Base-by-base conservation (phyloP, 1,140 invertebrate species). In the Drosophila sp. region DNA sequence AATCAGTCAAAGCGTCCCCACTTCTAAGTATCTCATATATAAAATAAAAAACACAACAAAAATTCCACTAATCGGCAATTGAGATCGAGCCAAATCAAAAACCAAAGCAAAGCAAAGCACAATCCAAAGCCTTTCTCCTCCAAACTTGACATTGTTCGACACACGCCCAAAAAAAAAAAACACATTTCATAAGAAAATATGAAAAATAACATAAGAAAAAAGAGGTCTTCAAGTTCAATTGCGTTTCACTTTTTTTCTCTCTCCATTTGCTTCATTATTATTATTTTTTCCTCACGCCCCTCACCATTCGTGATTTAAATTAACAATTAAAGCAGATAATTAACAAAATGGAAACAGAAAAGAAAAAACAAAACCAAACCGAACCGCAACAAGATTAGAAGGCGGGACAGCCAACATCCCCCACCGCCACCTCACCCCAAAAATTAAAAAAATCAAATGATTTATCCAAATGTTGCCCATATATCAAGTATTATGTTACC, bases 261-360 rank as follows among this genome's bases (percentile, higher is more conserved):
- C 17, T 29, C 44, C 50, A 60, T 72, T 25, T 76, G 70, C 32
- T 50, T 32, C 56, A 17, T 56, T 30, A 54, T 50, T 50, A 50
- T 27, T 50, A 50, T 38, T 38, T 23, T 10, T 27, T 1, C 2
- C n/a, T 6, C 3, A 17, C 44, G 1, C 7, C 17, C 41, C 41
- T 4, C 64, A 47, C 32, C 35, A 50, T 58, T 68, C 70, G 55
- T 78, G 74, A 67, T 81, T 81, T 81, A 85, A 85, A 85, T 85
- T 86, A 86, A 85, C 82, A 86, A 85, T 86, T 81, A 86, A 67
- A 72, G 62, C 83, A 29, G 81, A 75, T 85, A 86, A 85, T 85
- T 85, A 85, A 85, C 82, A 86, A 82, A 86, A 79, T 75, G 74
- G 78, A 75, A 86, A 78, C 41, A 76, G 69, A 76, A 54, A 54